Conservation (phyloP, 2,888 invertebrate species). For the Rhagonycha lutea region DNA sequence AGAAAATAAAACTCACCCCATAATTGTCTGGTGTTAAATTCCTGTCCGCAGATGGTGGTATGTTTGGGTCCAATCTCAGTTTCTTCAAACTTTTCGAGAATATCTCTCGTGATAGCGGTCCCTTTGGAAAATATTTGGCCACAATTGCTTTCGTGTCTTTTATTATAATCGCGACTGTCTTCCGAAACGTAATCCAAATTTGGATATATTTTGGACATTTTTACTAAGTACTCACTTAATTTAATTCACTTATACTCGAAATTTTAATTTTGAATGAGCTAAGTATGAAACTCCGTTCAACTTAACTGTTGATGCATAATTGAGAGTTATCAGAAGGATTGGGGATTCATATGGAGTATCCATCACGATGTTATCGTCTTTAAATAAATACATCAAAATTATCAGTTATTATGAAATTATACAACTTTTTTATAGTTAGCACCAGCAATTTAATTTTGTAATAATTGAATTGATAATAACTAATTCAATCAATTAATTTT, state of each 20-base stretch:
- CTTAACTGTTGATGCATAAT: conserved; percentile 5
- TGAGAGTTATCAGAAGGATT: conserved; percentile 12
- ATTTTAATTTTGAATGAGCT: neutral
- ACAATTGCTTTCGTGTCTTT: conserved; percentile 42
- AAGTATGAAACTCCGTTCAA: neutral
- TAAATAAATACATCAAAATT: conserved; percentile 9
- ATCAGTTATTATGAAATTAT: conserved; percentile 13
- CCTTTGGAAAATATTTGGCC: conserved; percentile 48
- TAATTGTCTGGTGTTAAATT: conserved; percentile 45
- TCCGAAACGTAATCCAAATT: conserved; percentile 5
- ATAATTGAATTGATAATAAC: neutral
- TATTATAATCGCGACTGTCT: neutral
- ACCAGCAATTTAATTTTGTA: neutral
- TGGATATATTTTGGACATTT: conserved; percentile 25
- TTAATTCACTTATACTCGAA: neutral
- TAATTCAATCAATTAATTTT: neutral
- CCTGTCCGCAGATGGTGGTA: conserved; percentile 46
- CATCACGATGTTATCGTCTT: conserved; percentile 7
- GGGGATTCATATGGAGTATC: conserved; percentile 13
- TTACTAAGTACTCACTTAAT: neutral
- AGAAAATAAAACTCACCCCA: conserved; percentile 45
- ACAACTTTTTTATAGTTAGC: neutral
- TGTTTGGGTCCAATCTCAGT: conserved; percentile 44
- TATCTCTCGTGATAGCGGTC: conserved; percentile 48
- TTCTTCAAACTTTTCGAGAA: conserved; percentile 47